Evolutionary conservation across 2,113 vertebrate species (phyloP).

Genomic region (Perca schrenkii): DNA sequence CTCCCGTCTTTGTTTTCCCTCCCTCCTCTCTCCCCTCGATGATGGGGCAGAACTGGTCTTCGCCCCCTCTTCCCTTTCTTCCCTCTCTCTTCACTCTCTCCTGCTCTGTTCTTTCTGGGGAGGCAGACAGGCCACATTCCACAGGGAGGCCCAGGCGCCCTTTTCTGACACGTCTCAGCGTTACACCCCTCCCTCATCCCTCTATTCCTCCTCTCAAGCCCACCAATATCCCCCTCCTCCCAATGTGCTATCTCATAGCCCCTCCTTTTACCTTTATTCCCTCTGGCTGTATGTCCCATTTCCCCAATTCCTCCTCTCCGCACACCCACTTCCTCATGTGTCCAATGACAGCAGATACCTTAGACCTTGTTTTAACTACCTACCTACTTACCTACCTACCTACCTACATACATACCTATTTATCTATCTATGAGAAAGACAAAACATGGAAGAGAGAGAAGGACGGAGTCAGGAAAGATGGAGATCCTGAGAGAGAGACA

Average conservation of each 20-base stretch:
- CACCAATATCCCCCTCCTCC: conserved; percentile 41
- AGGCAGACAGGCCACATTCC: conserved; percentile 89
- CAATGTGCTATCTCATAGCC: conserved; percentile 48
- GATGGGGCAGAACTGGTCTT: conserved; percentile 75
- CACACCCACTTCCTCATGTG: conserved; percentile 27
- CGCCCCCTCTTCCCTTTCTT: conserved; percentile 67
- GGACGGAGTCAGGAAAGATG: conserved; percentile 7
- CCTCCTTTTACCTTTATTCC: conserved; percentile 60
- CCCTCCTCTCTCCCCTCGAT: conserved; percentile 57
- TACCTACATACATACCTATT: background rate
- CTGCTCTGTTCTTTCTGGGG: conserved; percentile 80
- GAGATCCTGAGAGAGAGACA: conserved; percentile 16
- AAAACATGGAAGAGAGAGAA: background rate
- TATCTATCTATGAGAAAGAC: background rate
- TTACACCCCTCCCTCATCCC: conserved; percentile 82
- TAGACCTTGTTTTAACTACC: conserved; percentile 8
- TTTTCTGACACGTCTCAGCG: conserved; percentile 87
- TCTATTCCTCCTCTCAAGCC: conserved; percentile 67
- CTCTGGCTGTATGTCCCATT: conserved; percentile 38
- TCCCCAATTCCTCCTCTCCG: conserved; percentile 17
- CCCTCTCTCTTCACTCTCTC: conserved; percentile 63
- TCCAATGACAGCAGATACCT: conserved; percentile 22
- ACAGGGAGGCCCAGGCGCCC: conserved; percentile 87
- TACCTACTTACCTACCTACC: background rate
- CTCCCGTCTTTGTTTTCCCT: conserved; percentile 53